Evolutionary conservation across 1,140 invertebrate species (phyloP).

Genomic region (Cephus cinctus): DNA sequence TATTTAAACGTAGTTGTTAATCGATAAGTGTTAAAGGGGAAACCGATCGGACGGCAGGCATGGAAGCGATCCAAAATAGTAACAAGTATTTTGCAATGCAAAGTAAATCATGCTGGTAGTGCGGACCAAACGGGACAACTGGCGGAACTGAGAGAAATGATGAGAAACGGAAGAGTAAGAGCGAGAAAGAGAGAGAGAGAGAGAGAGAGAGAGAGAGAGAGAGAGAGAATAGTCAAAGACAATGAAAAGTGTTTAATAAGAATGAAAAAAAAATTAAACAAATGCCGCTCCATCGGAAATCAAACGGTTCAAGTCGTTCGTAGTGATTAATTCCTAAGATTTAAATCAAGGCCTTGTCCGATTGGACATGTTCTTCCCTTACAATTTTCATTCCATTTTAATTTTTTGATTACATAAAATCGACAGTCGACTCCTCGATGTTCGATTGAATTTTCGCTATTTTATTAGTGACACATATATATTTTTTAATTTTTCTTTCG

Average conservation of each 20-base stretch:
- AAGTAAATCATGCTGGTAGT: slow-evolving; percentile 50
- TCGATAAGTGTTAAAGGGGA: slow-evolving; percentile 23
- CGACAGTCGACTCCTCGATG: too few species aligned
- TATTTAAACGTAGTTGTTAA: slow-evolving; percentile 9
- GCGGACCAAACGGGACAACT: slow-evolving; percentile 43
- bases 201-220: slow-evolving; percentile 2
- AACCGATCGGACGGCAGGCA: slow-evolving; percentile 41
- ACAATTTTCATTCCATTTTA: not conserved
- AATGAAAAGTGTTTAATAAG: not conserved
- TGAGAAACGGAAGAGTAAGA: slow-evolving; percentile 5
- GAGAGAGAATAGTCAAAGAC: not conserved
- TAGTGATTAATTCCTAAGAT: slow-evolving; percentile 35
- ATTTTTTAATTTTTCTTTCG: too few species aligned
- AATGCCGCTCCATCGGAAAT: slow-evolving; percentile 36
- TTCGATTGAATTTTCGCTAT: too few species aligned
- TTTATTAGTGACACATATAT: too few species aligned
- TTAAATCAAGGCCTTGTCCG: slow-evolving; percentile 6
- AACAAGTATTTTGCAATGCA: slow-evolving; percentile 44
- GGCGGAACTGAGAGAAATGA: slow-evolving; percentile 32
- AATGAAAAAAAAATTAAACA: not conserved
- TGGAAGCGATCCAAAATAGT: slow-evolving; percentile 38
- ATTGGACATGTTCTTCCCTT: not conserved
- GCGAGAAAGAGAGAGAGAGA: slow-evolving; percentile 10
- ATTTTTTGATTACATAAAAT: slow-evolving; percentile 9
- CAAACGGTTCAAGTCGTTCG: slow-evolving; percentile 30